A percentile compares a stretch with the other conserved stretches of the same genome.
These are phyloP conservation scores for Furnarius figulus DNA, from an alignment of 2,113 vertebrate genomes.

Conservation along the genomic window DNA sequence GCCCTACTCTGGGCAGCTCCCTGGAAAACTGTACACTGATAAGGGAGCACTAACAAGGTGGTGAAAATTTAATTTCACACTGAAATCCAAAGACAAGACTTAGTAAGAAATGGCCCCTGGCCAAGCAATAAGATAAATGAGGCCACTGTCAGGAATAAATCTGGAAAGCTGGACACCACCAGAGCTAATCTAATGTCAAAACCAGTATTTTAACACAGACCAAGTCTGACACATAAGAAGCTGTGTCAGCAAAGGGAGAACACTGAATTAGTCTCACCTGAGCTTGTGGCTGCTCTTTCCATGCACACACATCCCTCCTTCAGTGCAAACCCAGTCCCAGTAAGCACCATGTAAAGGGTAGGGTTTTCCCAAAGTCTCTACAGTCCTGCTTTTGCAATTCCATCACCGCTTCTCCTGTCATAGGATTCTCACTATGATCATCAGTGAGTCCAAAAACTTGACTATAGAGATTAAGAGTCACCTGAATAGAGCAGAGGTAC, in stretches of 20 bases:
- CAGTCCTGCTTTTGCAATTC: background rate
- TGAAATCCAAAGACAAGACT: background rate
- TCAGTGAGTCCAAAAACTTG: background rate
- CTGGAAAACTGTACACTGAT: background rate
- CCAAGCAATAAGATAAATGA: slow-evolving; percentile 3
- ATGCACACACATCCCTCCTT: background rate
- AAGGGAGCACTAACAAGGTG: background rate
- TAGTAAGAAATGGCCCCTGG: background rate
- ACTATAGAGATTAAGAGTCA: background rate
- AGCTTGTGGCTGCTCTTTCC: background rate
- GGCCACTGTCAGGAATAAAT: background rate
- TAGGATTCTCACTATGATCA: background rate
- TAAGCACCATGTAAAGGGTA: background rate
- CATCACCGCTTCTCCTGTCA: background rate
- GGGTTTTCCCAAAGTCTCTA: background rate
- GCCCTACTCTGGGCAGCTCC: background rate
- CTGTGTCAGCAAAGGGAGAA: background rate
- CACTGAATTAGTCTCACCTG: background rate
- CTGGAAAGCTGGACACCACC: background rate
- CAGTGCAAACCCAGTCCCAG: background rate
- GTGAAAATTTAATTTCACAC: background rate
- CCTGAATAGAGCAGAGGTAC: background rate
- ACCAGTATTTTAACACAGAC: background rate
- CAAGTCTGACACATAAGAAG: background rate
- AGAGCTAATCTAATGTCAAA: background rate